Conservation (phyloP, 2,113 vertebrate genomes). For the Antechinus flavipes region DNA sequence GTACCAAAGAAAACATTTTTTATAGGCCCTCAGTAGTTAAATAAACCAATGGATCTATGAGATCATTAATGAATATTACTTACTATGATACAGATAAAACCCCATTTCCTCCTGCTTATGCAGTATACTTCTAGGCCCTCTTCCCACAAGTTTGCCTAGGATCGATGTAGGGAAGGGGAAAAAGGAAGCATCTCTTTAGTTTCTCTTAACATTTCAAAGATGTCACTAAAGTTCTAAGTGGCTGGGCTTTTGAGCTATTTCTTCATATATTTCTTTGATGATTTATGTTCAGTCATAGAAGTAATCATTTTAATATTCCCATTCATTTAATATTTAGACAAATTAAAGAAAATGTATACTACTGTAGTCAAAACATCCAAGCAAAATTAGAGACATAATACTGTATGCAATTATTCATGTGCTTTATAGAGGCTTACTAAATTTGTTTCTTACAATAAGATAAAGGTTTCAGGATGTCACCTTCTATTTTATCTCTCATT, state of each 20-base stretch:
- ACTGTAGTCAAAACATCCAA: not conserved
- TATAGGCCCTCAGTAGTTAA: not conserved
- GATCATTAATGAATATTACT: not conserved
- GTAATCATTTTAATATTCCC: not conserved
- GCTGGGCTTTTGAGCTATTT: not conserved
- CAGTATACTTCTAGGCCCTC: not conserved
- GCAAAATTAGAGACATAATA: not conserved
- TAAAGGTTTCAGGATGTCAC: not conserved
- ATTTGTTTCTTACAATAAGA: not conserved
- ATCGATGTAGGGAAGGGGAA: not conserved
- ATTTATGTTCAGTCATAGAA: not conserved
- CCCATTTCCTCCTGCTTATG: not conserved
- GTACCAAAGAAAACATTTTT: not conserved
- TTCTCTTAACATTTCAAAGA: not conserved
- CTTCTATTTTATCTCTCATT: not conserved
- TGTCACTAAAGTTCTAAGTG: not conserved
- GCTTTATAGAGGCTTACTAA: not conserved
- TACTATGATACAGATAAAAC: not conserved
- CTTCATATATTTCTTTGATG: not conserved
- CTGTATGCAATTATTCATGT: not conserved
- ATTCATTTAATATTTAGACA: not conserved
- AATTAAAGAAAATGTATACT: not conserved
- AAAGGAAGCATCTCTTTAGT: not conserved
- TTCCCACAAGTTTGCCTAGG: not conserved
- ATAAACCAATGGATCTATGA: not conserved